Percentiles rank a stretch among this genome's conserved stretches.
These are phyloP conservation scores for Ditylenchus weischeri DNA, from an alignment of 2,888 invertebrate genomes.

Conservation along the genomic window DNA sequence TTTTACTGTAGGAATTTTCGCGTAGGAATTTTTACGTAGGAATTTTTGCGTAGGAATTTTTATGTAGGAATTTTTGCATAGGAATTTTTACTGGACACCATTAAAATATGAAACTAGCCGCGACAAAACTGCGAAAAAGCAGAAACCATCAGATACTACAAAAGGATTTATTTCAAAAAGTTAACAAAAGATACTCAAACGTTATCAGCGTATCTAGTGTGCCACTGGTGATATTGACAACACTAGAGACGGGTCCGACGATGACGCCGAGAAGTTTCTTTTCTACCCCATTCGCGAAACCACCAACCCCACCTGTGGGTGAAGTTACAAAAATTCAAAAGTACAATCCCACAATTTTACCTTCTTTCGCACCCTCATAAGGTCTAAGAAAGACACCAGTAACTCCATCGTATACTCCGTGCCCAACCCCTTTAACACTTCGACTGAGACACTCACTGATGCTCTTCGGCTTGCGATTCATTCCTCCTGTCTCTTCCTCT, in stretches of 20 bases:
- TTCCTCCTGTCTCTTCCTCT: slow-evolving; percentile 81
- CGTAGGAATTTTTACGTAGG: no score
- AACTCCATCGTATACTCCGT: slow-evolving; percentile 92
- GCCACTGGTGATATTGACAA: slow-evolving; percentile 95
- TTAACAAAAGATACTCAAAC: no score
- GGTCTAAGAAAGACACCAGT: slow-evolving; percentile 92
- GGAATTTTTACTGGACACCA: no score
- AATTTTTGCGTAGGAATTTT: no score
- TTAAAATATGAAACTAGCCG: no score
- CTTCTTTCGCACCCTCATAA: slow-evolving; percentile 84
- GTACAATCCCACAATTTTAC: no score
- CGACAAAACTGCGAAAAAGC: no score
- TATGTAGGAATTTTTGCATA: no score
- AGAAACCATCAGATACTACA: no score
- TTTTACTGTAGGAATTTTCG: no score
- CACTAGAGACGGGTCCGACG: slow-evolving; percentile 85
- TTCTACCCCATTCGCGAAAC: slow-evolving; percentile 27
- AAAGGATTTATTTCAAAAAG: no score
- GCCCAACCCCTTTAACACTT: slow-evolving; percentile 71
- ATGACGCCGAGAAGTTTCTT: slow-evolving; percentile 83
- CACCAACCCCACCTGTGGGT: neutral
- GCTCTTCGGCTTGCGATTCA: slow-evolving; percentile 68
- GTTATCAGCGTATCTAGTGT: slow-evolving; percentile 92
- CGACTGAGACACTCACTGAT: slow-evolving; percentile 61
- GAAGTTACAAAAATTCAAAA: no score